Percentiles rank a stretch among this genome's conserved stretches.
Evolutionary conservation across 2,797 vertebrate species (phyloP).

Genomic region (Anas georgica): DNA sequence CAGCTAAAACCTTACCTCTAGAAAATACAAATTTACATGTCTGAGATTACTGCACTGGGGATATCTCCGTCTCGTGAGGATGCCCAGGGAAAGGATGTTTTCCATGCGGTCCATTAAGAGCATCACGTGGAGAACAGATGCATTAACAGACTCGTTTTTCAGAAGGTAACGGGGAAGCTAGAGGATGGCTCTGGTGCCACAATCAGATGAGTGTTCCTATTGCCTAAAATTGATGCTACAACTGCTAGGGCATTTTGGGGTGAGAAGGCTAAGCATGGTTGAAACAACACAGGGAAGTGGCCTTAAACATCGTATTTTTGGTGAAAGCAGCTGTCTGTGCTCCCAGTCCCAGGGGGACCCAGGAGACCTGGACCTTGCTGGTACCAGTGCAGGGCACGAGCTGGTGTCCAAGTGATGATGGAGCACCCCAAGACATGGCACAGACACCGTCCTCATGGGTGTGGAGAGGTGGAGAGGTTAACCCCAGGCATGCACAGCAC

Average conservation of each 20-base stretch:
- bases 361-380: neutral
- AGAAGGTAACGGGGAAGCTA: neutral
- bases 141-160: neutral
- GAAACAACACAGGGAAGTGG: neutral
- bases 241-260: neutral
- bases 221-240: neutral
- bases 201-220: neutral
- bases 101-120: neutral
- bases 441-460: neutral
- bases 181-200: neutral
- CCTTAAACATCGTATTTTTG: rapidly evolving
- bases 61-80: rapidly evolving
- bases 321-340: rapidly evolving
- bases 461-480: neutral
- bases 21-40: neutral
- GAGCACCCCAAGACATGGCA: rapidly evolving
- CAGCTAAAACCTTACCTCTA: neutral
- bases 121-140: neutral
- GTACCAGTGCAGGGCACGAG: rapidly evolving
- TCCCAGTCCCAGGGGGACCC: neutral
- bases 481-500: neutral
- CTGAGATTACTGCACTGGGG: neutral
- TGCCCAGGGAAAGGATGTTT: neutral
- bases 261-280: neutral
- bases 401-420: neutral